A percentile compares a stretch with the other conserved stretches of the same genome.
These are phyloP conservation scores for Drosophila anceps DNA, from an alignment of 2,888 invertebrate species.

Conservation along the genomic window DNA sequence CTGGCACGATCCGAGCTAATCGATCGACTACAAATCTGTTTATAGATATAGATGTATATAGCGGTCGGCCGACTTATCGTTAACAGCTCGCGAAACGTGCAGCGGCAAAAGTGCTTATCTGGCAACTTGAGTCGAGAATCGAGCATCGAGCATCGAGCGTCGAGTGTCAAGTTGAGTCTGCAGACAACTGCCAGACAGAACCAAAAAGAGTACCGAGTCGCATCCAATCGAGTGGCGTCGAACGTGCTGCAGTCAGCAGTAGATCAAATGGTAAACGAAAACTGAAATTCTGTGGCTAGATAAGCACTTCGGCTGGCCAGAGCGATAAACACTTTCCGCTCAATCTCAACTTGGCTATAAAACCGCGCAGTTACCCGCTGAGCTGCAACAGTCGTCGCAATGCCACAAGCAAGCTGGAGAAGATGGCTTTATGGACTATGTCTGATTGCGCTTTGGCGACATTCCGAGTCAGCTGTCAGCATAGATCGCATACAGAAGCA, in stretches of 20 bases:
- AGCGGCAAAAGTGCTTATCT: constrained; percentile 32
- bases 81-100: constrained; percentile 23
- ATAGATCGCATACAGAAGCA: constrained; percentile 68
- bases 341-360: constrained; percentile 55
- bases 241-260: constrained; percentile 45
- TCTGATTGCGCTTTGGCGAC: constrained; percentile 3
- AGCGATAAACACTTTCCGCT: constrained; percentile 24
- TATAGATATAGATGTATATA: constrained; percentile 23
- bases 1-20: constrained; percentile 55
- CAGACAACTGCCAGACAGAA: constrained; percentile 45
- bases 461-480: constrained; percentile 18
- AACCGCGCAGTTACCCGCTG: constrained; percentile 35
- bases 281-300: constrained; percentile 29
- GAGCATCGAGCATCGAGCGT: background rate
- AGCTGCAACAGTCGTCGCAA: constrained; percentile 21
- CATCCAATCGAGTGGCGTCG: constrained; percentile 30
- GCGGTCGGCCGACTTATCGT: constrained; percentile 18
- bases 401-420: constrained; percentile 24
- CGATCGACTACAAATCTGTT: constrained; percentile 41
- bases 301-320: constrained; percentile 25
- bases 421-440: constrained; percentile 4
- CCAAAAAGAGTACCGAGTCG: constrained; percentile 9
- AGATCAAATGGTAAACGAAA: constrained; percentile 14
- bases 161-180: background rate
- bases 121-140: background rate